A percentile compares a stretch with the other conserved stretches of the same genome.
These are phyloP conservation scores for Palloptera scutellata DNA, from an alignment of 2,888 invertebrate genomes.

Conservation along the genomic window DNA sequence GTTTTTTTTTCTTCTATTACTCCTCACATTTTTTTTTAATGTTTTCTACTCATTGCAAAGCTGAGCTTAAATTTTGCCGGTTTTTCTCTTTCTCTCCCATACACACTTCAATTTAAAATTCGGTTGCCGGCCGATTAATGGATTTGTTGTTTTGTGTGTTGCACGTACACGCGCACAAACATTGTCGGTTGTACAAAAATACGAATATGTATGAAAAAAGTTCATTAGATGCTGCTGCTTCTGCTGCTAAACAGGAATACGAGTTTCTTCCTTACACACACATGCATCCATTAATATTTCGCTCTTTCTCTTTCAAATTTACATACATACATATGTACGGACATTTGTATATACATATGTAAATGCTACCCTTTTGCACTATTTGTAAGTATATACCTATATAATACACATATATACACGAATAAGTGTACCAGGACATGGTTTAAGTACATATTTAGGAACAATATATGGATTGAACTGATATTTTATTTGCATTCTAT, in stretches of 20 bases:
- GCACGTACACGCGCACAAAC: background rate
- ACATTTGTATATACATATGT: background rate
- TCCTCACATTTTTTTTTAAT: background rate
- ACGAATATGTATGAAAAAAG: background rate
- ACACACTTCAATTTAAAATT: constrained; percentile 9
- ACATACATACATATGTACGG: background rate
- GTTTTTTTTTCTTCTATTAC: background rate
- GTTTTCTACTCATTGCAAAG: constrained; percentile 9
- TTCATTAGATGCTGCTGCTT: constrained; percentile 7
- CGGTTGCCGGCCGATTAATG: constrained; percentile 32
- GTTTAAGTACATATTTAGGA: too few relatives aligned
- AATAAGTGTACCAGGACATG: too few relatives aligned
- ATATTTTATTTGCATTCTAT: too few relatives aligned
- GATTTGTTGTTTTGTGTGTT: constrained; percentile 14
- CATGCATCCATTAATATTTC: too few relatives aligned
- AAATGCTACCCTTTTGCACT: background rate
- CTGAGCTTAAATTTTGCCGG: constrained; percentile 26
- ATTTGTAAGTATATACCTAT: background rate
- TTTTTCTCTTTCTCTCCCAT: constrained; percentile 16
- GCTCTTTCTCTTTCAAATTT: background rate
- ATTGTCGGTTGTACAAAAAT: background rate
- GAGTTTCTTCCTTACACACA: background rate
- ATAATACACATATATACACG: too few relatives aligned
- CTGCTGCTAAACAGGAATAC: constrained; percentile 21
- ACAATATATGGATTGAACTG: too few relatives aligned